Conservation (phyloP, 2,888 invertebrate species). For the Allacma fusca region DNA sequence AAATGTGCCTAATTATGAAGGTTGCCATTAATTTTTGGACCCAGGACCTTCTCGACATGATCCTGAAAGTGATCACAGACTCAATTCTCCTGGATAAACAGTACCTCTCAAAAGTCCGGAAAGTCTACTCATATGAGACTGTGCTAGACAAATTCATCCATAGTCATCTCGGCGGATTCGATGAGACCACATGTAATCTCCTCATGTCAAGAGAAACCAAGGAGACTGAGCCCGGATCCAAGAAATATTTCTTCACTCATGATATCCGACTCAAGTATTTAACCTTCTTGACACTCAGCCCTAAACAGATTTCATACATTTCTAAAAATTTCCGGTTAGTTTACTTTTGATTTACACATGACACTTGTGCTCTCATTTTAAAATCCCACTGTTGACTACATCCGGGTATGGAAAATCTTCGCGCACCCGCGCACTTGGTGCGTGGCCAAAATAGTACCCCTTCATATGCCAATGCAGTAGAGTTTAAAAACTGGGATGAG, state of each 20-base stretch:
- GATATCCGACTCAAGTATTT: constrained; percentile 58
- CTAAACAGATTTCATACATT: constrained; percentile 51
- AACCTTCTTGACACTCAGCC: constrained; percentile 50
- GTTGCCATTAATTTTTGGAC: too few relatives aligned
- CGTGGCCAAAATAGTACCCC: too few relatives aligned
- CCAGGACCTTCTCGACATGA: constrained; percentile 51
- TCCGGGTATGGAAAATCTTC: too few relatives aligned
- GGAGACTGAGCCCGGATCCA: constrained; percentile 50
- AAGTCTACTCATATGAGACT: constrained; percentile 72
- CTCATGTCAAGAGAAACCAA: constrained; percentile 54
- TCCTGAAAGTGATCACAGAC: constrained; percentile 52
- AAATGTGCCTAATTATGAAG: too few relatives aligned
- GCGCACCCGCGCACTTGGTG: too few relatives aligned
- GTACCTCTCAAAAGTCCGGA: constrained; percentile 68
- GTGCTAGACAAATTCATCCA: constrained; percentile 64
- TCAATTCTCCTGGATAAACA: constrained; percentile 62
- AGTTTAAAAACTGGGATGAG: too few relatives aligned
- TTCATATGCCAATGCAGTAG: too few relatives aligned
- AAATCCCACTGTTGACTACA: neutral
- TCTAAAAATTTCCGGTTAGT: constrained; percentile 53
- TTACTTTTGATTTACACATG: neutral
- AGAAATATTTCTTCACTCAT: constrained; percentile 54
- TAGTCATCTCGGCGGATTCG: constrained; percentile 54
- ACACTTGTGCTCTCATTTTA: neutral
- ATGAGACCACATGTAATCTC: constrained; percentile 49